phyloP scores from a whole-genome alignment of 2,113 vertebrate species.

The Anas platyrhynchos region DNA sequence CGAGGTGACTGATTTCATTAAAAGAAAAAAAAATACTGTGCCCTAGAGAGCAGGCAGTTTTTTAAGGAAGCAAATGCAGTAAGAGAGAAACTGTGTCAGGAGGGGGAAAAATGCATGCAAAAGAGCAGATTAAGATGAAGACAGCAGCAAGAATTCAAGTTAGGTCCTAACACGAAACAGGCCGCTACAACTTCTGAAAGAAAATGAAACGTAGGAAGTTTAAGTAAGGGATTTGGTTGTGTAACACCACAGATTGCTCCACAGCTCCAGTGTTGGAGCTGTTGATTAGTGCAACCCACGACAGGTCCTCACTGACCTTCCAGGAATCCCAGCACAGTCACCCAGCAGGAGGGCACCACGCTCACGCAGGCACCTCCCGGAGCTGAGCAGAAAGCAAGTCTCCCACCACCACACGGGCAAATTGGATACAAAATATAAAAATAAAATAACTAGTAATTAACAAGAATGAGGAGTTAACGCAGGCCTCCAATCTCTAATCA shows the following conservation, averaged over 20 bases:
- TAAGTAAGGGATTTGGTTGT: background rate
- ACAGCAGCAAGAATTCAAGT: background rate
- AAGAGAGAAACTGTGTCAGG: background rate
- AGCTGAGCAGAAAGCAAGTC: background rate
- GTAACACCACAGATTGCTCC: background rate
- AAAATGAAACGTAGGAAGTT: background rate
- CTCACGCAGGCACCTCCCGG: rapidly evolving
- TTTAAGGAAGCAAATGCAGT: background rate
- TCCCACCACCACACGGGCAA: background rate
- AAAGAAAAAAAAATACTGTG: background rate
- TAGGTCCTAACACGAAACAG: background rate
- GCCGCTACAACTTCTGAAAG: background rate
- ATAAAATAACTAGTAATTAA: conserved; percentile 64
- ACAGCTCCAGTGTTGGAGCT: background rate
- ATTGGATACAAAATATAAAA: conserved; percentile 21
- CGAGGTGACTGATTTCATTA: background rate
- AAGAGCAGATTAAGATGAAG: background rate
- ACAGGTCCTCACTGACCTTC: conserved; percentile 2
- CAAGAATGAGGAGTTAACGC: conserved; percentile 45
- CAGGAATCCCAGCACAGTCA: background rate
- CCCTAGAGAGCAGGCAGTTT: background rate
- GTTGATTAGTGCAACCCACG: background rate
- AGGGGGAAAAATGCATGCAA: background rate
- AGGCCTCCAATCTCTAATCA: conserved; percentile 55
- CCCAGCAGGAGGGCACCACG: background rate